phyloP scores from a whole-genome alignment of 2,113 vertebrate genomes.

The Ctenodactylus gundi region DNA sequence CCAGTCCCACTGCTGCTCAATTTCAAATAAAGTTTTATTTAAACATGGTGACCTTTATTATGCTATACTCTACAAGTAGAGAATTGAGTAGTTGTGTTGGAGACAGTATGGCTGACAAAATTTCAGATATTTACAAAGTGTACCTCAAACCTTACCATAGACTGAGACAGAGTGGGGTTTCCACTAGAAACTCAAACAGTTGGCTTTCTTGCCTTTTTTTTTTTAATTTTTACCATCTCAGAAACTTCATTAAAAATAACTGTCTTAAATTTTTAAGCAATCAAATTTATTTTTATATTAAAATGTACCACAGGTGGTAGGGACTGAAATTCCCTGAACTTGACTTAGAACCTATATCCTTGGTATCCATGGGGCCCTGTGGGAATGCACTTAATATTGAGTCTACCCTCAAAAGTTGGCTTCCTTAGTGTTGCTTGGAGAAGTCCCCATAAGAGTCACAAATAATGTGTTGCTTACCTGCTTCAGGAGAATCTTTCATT shows the following conservation, averaged over 20 bases:
- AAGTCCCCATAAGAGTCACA: background rate
- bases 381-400: background rate
- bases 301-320: background rate
- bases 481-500: background rate
- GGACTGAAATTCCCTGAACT: background rate
- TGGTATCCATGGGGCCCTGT: background rate
- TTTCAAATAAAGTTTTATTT: background rate
- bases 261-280: background rate
- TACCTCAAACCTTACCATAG: fast-evolving
- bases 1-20: background rate
- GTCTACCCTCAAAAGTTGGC: background rate
- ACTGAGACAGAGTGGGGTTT: background rate
- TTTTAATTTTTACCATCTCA: background rate
- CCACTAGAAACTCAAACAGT: background rate
- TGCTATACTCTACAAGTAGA: background rate
- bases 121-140: background rate
- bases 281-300: background rate
- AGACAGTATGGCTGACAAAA: fast-evolving
- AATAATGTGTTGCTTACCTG: background rate
- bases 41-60: background rate
- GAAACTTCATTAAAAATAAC: background rate
- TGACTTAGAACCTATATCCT: background rate
- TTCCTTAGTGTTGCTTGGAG: background rate
- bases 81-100: background rate
- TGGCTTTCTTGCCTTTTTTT: background rate